Base-by-base conservation (phyloP, 2,888 invertebrate species). In the Galeopsomyia nigrocyanea region DNA sequence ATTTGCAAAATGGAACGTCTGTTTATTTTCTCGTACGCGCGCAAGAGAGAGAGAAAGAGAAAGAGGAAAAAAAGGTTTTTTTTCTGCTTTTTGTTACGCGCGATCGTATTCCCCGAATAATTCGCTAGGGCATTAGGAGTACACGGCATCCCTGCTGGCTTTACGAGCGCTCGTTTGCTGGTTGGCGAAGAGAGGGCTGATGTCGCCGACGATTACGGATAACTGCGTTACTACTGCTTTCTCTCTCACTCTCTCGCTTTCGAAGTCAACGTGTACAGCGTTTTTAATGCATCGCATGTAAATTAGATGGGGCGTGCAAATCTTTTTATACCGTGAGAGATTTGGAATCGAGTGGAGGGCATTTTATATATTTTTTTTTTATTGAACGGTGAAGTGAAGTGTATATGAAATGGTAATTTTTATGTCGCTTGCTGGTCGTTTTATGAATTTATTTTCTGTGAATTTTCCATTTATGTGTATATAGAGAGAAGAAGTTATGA, bases 91-190 rank as follows among this genome's bases (percentile, higher is more conserved):
- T 26, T 5, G 26, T 26, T 3, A 26, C 26, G 26, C 39, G 13
- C 39, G 39, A 39, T 39, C 39, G 39, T 39, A 39, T 39, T 39
- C 39, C 5, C 39, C 56, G 68, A 68, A 74, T 74, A 71, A 74
- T 70, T 71, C 71, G 74, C 63, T 50, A 14, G 60, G 57, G 66
- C 66, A 73, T 73, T 73, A 73, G 55, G 66, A n/a, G 50, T 9
- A 51, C 55, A 57, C 22, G 56, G 71, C 64, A 31, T 68, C 60
- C 64, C 62, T 47, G 71, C 26, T 47, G 68, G 74, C 64, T 71
- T 71, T 71, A 74, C 68, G 75, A 71, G 61, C 65, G 71, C 50
- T 75, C 75, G 75, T 75, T 75, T 75, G 58, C 71, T 74, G 71
- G 68, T 58, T 62, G 64, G 56, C 14, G 46, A 50, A 50, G 64